A percentile compares a stretch with the other conserved stretches of the same genome.
Conservation (phyloP, 2,797 vertebrate species). For the Perodicticus potto region DNA sequence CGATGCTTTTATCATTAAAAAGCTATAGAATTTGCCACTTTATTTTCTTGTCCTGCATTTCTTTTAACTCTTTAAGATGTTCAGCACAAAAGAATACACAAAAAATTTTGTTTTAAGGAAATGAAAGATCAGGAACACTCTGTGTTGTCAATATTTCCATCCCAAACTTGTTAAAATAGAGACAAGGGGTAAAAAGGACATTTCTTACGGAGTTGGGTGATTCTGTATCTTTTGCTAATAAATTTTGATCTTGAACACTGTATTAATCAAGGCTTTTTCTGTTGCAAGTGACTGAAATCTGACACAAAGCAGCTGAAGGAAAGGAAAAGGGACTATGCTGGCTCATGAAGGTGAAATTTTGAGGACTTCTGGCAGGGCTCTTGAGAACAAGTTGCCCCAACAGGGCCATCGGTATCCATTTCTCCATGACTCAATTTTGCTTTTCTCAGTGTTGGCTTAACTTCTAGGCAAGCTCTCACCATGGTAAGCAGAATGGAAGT, state of each 20-base stretch:
- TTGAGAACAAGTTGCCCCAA: not conserved
- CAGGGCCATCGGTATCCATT: not conserved
- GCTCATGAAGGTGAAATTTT: not conserved
- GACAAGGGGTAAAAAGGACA: not conserved
- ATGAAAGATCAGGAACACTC: not conserved
- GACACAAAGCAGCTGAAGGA: conserved; percentile 6
- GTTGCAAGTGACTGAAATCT: not conserved
- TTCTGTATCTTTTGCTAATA: not conserved
- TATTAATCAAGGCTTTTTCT: not conserved
- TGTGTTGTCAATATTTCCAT: conserved; percentile 52
- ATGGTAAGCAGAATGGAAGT: not conserved
- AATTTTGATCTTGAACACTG: not conserved
- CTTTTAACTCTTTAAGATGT: conserved; percentile 43
- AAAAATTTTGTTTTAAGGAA: conserved; percentile 51
- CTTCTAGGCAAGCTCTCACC: not conserved
- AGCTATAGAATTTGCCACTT: conserved; percentile 48
- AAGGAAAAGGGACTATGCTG: not conserved
- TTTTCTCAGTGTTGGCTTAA: not conserved
- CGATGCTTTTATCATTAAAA: conserved; percentile 56
- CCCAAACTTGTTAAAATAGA: not conserved
- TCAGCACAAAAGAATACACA: not conserved
- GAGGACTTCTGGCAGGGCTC: not conserved
- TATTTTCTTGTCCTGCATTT: conserved; percentile 10
- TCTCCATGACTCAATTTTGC: not conserved
- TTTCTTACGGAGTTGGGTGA: not conserved